Evolutionary conservation across 1,140 invertebrate species (phyloP).

Genomic region (Meloidogyne hapla): DNA sequence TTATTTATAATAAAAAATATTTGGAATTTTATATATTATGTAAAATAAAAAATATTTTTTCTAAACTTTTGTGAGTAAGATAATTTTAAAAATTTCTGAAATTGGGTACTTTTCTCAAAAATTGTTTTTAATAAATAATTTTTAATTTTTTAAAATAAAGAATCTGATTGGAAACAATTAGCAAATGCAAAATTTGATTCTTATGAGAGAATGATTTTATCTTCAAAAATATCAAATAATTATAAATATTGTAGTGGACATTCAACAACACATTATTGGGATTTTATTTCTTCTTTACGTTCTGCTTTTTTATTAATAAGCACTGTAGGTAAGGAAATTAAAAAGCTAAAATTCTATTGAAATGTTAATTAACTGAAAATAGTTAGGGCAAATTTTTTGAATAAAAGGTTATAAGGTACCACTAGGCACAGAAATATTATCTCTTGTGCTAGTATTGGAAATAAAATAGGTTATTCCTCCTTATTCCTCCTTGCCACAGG

Average conservation of each 20-base stretch:
- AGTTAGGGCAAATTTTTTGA: too few relatives aligned
- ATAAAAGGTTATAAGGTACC: too few relatives aligned
- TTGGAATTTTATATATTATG: too few relatives aligned
- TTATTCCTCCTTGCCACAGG: too few relatives aligned
- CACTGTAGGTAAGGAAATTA: constrained; percentile 11
- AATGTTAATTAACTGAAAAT: neutral
- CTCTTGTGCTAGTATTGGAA: too few relatives aligned
- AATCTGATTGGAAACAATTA: constrained; percentile 23
- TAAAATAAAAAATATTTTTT: too few relatives aligned
- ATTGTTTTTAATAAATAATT: neutral
- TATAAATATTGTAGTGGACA: constrained; percentile 8
- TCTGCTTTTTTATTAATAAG: neutral
- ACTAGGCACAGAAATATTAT: too few relatives aligned
- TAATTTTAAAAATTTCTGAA: too few relatives aligned
- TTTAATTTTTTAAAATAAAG: constrained; percentile 11
- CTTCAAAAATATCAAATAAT: neutral
- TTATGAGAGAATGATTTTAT: constrained; percentile 20
- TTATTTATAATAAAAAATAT: too few relatives aligned
- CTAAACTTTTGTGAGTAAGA: too few relatives aligned
- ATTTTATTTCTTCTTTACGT: constrained; percentile 10
- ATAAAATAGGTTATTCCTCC: too few relatives aligned
- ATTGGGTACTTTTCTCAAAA: too few relatives aligned
- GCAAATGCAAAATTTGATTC: constrained; percentile 26
- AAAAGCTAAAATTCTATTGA: neutral
- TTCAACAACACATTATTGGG: neutral